phyloP scores from a whole-genome alignment of 2,888 invertebrate genomes.

The Monochamus alternatus region DNA sequence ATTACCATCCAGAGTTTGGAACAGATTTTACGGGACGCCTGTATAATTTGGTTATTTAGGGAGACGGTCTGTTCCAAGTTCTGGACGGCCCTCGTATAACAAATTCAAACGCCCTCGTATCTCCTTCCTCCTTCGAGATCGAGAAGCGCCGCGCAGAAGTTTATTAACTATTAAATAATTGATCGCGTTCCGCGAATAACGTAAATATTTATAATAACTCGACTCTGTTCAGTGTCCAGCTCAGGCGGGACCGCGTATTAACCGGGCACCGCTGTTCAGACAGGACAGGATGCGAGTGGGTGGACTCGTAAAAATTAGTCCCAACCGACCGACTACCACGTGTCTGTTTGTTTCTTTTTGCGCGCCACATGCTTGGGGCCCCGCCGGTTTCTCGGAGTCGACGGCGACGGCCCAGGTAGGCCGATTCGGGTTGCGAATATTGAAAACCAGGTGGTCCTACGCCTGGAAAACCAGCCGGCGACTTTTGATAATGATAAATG shows the following conservation, averaged over 20 bases:
- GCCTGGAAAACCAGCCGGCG: constrained; percentile 41
- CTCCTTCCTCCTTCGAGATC: too few relatives aligned
- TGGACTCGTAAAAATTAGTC: constrained; percentile 63
- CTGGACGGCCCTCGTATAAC: too few relatives aligned
- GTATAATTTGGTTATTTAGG: too few relatives aligned
- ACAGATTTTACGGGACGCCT: too few relatives aligned
- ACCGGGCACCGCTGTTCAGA: constrained; percentile 44
- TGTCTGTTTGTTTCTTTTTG: constrained; percentile 49
- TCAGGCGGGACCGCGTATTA: constrained; percentile 29
- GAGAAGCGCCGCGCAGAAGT: neutral
- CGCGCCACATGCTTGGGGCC: constrained; percentile 39
- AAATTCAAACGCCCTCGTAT: too few relatives aligned
- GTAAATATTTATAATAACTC: constrained; percentile 42
- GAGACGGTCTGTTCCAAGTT: too few relatives aligned
- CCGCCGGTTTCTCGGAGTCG: constrained; percentile 42
- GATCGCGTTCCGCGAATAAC: constrained; percentile 33
- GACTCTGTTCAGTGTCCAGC: constrained; percentile 46
- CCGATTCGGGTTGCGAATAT: constrained; percentile 54
- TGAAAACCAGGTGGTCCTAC: constrained; percentile 55
- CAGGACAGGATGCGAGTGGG: constrained; percentile 64
- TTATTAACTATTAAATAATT: constrained; percentile 8
- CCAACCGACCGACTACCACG: constrained; percentile 57
- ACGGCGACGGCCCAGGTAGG: constrained; percentile 46
- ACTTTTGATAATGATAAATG: neutral
- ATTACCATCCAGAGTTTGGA: too few relatives aligned